A percentile compares a stretch with the other conserved stretches of the same genome.
These are phyloP conservation scores for Erannis defoliaria DNA, from an alignment of 2,888 invertebrate species.

Conservation along the genomic window DNA sequence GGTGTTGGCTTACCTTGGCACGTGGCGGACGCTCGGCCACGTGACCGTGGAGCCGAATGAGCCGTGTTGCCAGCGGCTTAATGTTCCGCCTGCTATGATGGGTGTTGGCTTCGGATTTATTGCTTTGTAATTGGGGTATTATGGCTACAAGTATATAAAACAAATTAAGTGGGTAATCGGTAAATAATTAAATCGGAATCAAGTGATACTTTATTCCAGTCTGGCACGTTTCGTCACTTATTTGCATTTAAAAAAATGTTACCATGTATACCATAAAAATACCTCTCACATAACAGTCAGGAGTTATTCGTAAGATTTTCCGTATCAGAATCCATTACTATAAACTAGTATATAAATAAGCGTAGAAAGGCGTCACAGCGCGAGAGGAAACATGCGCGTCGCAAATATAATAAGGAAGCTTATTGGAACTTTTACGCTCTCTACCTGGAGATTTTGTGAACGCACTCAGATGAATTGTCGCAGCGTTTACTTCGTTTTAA, in stretches of 20 bases:
- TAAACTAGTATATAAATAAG: conserved; percentile 27
- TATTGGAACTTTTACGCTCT: conserved; percentile 51
- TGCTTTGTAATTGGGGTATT: conserved; percentile 21
- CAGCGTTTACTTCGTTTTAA: conserved; percentile 10
- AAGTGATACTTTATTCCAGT: too few species aligned
- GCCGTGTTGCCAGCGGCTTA: conserved; percentile 28
- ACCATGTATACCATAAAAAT: too few species aligned
- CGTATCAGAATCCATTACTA: conserved; percentile 8
- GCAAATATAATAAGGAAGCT: conserved; percentile 44
- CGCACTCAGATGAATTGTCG: conserved; percentile 39
- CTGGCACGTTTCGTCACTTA: too few species aligned
- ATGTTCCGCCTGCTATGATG: conserved; percentile 46
- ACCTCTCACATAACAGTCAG: background rate
- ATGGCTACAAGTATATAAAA: too few species aligned
- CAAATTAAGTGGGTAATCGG: too few species aligned
- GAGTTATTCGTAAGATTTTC: background rate
- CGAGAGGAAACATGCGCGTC: conserved; percentile 20
- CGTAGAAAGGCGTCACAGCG: conserved; percentile 13
- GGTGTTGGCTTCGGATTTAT: conserved; percentile 20
- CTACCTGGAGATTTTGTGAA: conserved; percentile 33
- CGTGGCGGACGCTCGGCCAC: conserved; percentile 38
- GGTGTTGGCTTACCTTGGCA: conserved; percentile 30
- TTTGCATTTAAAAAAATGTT: too few species aligned
- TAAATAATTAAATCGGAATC: too few species aligned
- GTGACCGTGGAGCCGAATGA: conserved; percentile 45